Evolutionary conservation across 2,113 vertebrate species (phyloP).

Genomic region (Bubo bubo): DNA sequence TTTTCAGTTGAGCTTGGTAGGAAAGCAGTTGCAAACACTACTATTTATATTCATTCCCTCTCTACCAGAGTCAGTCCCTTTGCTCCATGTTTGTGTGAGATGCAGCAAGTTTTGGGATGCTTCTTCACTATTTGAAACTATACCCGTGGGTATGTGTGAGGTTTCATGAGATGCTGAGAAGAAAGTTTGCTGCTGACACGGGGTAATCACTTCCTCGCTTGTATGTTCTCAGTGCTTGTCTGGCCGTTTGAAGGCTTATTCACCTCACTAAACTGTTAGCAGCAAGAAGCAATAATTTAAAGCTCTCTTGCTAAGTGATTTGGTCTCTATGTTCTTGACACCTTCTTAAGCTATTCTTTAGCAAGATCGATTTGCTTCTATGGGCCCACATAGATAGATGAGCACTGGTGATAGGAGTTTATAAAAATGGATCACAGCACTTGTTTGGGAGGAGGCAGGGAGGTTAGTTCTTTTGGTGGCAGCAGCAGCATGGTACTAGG

Average conservation of each 20-base stretch:
- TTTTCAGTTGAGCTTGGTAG: not conserved
- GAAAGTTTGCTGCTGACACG: not conserved
- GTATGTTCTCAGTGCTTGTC: not conserved
- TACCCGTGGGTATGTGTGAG: accelerated
- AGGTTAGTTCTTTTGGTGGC: not conserved
- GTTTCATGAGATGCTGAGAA: not conserved
- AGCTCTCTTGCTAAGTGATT: not conserved
- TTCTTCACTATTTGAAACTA: not conserved
- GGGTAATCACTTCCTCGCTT: not conserved
- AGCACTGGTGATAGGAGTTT: not conserved
- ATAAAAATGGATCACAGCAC: not conserved
- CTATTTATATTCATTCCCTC: not conserved
- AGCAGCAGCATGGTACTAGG: not conserved
- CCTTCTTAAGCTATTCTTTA: not conserved
- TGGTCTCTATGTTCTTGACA: not conserved
- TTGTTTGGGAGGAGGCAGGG: not conserved
- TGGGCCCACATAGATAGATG: not conserved
- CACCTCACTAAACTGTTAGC: not conserved
- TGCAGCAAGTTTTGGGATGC: not conserved
- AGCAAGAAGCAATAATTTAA: not conserved
- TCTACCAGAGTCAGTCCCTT: not conserved
- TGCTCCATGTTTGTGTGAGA: not conserved
- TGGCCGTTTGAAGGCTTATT: not conserved
- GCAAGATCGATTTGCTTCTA: not conserved
- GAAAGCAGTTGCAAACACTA: not conserved